A percentile compares a stretch with the other conserved stretches of the same genome.
phyloP scores from a whole-genome alignment of 1,140 invertebrate species.

The Homarus americanus region DNA sequence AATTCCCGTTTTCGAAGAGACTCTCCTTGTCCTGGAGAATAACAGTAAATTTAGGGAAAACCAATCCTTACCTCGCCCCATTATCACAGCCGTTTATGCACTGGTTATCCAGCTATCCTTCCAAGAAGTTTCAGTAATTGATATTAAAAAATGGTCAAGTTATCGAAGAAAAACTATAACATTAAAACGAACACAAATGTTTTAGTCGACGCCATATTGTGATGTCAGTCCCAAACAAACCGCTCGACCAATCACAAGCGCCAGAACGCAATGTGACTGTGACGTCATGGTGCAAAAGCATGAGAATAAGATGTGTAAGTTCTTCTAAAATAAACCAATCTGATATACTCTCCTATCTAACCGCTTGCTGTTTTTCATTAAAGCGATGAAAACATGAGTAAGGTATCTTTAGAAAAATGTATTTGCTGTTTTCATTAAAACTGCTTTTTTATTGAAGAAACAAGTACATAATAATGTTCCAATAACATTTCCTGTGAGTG shows the following conservation, averaged over 20 bases:
- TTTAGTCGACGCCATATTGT: conserved; percentile 44
- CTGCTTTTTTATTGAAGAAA: too few relatives aligned
- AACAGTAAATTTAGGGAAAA: background rate
- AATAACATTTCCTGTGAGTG: conserved; percentile 6
- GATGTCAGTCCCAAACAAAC: conserved; percentile 45
- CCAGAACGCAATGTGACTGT: background rate
- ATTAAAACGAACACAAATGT: background rate
- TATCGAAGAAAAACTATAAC: conserved; percentile 34
- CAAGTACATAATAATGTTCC: background rate
- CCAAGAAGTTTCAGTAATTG: conserved; percentile 25
- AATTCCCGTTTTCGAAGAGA: conserved; percentile 58
- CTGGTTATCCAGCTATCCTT: background rate
- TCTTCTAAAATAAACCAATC: too few relatives aligned
- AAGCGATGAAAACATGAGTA: too few relatives aligned
- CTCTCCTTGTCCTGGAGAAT: background rate
- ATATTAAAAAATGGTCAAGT: conserved; percentile 30
- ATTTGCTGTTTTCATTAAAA: too few relatives aligned
- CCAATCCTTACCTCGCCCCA: conserved; percentile 28
- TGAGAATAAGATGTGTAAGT: background rate
- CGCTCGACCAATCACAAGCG: background rate
- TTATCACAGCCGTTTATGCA: conserved; percentile 3
- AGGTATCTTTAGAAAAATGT: too few relatives aligned
- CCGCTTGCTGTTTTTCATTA: too few relatives aligned
- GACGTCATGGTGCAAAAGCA: conserved; percentile 23
- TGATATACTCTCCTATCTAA: too few relatives aligned